phyloP scores from a whole-genome alignment of 2,113 vertebrate species.

The Lamprologus speciosus region DNA sequence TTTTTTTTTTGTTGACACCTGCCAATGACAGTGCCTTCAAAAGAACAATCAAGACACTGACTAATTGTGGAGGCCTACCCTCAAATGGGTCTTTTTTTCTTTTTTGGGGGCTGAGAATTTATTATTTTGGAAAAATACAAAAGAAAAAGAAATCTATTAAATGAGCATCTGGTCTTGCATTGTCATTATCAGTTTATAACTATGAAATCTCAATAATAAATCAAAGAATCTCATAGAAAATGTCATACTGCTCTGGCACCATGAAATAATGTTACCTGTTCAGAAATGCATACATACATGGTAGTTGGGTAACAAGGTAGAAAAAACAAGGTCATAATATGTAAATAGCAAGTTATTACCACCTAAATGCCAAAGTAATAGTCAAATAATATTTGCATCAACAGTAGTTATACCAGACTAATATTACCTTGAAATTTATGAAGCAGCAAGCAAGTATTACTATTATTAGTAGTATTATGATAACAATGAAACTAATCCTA shows the following conservation, averaged over 20 bases:
- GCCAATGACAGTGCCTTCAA: background rate
- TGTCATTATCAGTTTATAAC: background rate
- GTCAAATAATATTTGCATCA: background rate
- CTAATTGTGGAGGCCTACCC: background rate
- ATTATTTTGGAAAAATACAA: background rate
- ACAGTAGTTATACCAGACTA: background rate
- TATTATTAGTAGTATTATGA: background rate
- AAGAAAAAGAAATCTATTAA: background rate
- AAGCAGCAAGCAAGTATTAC: background rate
- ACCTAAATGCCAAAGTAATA: background rate
- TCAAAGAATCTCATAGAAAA: background rate
- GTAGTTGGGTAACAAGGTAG: background rate
- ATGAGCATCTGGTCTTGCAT: background rate
- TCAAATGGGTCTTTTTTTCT: background rate
- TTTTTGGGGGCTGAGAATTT: background rate
- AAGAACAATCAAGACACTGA: background rate
- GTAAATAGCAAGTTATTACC: background rate
- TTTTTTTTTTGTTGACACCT: too few relatives aligned
- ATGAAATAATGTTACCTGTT: background rate
- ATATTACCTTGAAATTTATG: background rate
- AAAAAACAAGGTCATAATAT: background rate
- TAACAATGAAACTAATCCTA: background rate
- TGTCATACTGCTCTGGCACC: background rate
- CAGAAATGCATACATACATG: background rate
- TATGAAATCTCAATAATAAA: background rate